Evolutionary conservation across 2,113 vertebrate species (phyloP).

Genomic region (Syngnathus scovelli): DNA sequence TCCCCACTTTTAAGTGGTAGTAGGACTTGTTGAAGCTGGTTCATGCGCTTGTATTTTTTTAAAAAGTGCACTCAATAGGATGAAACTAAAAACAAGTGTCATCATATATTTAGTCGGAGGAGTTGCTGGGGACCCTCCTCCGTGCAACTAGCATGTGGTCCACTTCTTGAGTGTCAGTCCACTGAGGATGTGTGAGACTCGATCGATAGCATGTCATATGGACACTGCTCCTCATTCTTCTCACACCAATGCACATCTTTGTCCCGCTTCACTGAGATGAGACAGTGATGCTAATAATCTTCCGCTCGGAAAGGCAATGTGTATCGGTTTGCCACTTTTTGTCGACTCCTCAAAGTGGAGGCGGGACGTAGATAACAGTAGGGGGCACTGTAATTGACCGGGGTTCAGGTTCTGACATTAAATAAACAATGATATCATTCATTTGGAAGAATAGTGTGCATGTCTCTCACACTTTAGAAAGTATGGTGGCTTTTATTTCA

Average conservation of each 20-base stretch:
- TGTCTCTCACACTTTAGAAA: not conserved
- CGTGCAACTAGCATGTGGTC: conserved; percentile 30
- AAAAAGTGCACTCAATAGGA: conserved; percentile 14
- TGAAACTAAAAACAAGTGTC: conserved; percentile 6
- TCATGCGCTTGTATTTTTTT: conserved; percentile 34
- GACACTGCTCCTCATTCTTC: conserved; percentile 24
- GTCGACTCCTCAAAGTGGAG: conserved; percentile 45
- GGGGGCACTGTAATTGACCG: conserved; percentile 42
- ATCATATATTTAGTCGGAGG: not conserved
- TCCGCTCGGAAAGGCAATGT: conserved; percentile 27
- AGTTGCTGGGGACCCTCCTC: not conserved
- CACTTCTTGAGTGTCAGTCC: conserved; percentile 48
- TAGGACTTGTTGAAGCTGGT: conserved; percentile 43
- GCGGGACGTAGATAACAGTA: conserved; percentile 36
- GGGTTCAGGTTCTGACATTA: conserved; percentile 41
- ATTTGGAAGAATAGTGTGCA: conserved; percentile 25
- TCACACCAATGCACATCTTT: conserved; percentile 7
- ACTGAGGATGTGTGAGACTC: conserved; percentile 24
- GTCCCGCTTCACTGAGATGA: conserved; percentile 12
- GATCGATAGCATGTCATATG: conserved; percentile 46
- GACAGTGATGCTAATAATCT: not conserved
- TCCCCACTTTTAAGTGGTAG: conserved; percentile 25
- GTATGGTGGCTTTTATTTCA: too few relatives aligned
- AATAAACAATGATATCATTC: conserved; percentile 39
- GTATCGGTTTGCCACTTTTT: conserved; percentile 26